Evolutionary conservation across 1,140 invertebrate species (phyloP).

Genomic region (Achatina immaculata): DNA sequence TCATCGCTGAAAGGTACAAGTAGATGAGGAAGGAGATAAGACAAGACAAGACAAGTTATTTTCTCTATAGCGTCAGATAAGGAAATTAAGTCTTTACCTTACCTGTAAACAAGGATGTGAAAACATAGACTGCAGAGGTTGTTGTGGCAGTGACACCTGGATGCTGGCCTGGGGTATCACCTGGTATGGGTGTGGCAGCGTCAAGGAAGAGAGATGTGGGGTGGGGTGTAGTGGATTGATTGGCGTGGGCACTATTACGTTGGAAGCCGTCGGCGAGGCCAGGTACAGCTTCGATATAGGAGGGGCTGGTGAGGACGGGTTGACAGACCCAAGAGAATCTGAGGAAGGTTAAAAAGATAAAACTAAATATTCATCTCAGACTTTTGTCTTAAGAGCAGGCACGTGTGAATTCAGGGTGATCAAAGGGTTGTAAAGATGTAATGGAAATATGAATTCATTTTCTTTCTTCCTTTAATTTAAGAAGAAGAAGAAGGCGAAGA

Average conservation of each 20-base stretch:
- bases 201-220: not conserved
- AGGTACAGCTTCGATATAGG: slow-evolving; percentile 5
- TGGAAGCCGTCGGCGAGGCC: not conserved
- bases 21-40: too few species aligned
- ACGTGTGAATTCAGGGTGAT: too few species aligned
- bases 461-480: not conserved
- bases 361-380: too few species aligned
- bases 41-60: too few species aligned
- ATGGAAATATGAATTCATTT: too few species aligned
- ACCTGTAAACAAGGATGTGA: slow-evolving; percentile 10
- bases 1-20: too few species aligned
- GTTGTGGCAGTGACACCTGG: slow-evolving; percentile 10
- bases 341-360: too few species aligned
- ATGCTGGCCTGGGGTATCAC: not conserved
- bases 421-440: too few species aligned
- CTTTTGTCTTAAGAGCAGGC: too few species aligned
- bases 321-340: not conserved
- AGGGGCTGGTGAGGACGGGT: not conserved
- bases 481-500: too few species aligned
- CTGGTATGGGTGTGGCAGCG: slow-evolving; percentile 4
- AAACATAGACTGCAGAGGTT: slow-evolving; percentile 14
- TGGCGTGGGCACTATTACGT: slow-evolving; percentile 22
- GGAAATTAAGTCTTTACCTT: too few species aligned
- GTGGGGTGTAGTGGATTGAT: slow-evolving; percentile 29
- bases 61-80: too few species aligned